Conservation (phyloP, 2,797 vertebrate genomes). For the Dendrocincla fuliginosa region DNA sequence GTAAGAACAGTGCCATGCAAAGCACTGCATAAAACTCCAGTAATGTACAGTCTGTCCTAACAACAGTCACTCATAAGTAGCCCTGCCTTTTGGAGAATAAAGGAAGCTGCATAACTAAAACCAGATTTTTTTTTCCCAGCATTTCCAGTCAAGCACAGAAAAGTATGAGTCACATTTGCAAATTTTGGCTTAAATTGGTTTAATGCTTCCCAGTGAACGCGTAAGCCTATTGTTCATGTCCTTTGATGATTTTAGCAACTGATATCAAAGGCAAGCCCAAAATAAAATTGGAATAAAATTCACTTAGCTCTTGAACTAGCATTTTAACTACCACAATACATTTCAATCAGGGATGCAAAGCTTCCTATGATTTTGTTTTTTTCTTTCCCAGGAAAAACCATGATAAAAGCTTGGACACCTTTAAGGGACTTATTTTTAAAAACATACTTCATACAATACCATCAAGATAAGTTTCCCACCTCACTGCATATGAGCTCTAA, state of each 20-base stretch:
- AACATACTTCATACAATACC: background rate
- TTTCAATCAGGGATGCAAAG: background rate
- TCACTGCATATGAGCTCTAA: background rate
- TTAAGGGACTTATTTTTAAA: background rate
- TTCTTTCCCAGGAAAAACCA: background rate
- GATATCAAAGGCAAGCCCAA: slow-evolving; percentile 35
- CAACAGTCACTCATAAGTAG: background rate
- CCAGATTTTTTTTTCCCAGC: background rate
- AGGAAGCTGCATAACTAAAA: background rate
- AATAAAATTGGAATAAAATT: slow-evolving; percentile 38
- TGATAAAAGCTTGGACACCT: background rate
- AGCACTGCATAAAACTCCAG: background rate
- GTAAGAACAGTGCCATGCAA: background rate
- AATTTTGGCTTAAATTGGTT: slow-evolving; percentile 57
- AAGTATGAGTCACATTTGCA: slow-evolving; percentile 63
- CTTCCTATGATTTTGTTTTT: background rate
- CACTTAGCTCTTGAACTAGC: slow-evolving; percentile 6
- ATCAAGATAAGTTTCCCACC: background rate
- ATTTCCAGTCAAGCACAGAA: slow-evolving; percentile 38
- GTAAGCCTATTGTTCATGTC: slow-evolving; percentile 37
- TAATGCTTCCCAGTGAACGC: slow-evolving; percentile 35
- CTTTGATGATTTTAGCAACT: slow-evolving; percentile 25
- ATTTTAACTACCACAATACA: background rate
- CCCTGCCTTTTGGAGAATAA: background rate
- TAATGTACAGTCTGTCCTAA: background rate